phyloP scores from a whole-genome alignment of 1,140 invertebrate genomes.

The Leptinotarsa defecta region DNA sequence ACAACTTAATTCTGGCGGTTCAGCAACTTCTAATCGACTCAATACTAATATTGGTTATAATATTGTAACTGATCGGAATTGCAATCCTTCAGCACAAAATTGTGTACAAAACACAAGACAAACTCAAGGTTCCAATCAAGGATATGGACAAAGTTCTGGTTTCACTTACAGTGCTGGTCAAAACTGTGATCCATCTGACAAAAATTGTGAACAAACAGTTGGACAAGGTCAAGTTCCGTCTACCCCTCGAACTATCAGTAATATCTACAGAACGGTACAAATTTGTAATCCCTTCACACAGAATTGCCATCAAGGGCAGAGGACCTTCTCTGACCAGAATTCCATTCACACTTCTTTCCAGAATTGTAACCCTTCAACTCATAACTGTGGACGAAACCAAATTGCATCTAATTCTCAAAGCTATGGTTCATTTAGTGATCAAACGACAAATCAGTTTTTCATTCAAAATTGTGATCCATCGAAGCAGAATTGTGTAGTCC shows the following conservation, averaged over 20 bases:
- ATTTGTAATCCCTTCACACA: too few species aligned
- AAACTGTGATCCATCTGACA: slow-evolving; percentile 15
- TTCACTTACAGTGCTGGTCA: not conserved
- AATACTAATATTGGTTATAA: too few species aligned
- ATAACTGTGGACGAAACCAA: slow-evolving; percentile 24
- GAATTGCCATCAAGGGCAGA: too few species aligned
- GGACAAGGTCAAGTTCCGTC: too few species aligned
- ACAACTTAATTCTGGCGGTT: not conserved
- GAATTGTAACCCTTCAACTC: slow-evolving; percentile 23
- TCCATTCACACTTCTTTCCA: too few species aligned
- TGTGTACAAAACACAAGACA: not conserved
- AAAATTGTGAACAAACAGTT: slow-evolving; percentile 28
- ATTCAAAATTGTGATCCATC: slow-evolving; percentile 23
- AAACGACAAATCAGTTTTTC: not conserved
- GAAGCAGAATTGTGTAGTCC: slow-evolving; percentile 14
- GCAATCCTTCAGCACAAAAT: not conserved
- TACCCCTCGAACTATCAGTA: too few species aligned
- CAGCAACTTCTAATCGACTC: too few species aligned
- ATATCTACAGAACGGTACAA: too few species aligned
- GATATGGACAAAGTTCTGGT: not conserved
- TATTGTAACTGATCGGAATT: not conserved
- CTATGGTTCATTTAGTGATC: not conserved
- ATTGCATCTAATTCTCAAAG: too few species aligned
- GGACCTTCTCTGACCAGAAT: too few species aligned
- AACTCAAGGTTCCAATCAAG: not conserved